A percentile compares a stretch with the other conserved stretches of the same genome.
Conservation (phyloP, 2,113 vertebrate genomes). For the Hiodon alosoides region DNA sequence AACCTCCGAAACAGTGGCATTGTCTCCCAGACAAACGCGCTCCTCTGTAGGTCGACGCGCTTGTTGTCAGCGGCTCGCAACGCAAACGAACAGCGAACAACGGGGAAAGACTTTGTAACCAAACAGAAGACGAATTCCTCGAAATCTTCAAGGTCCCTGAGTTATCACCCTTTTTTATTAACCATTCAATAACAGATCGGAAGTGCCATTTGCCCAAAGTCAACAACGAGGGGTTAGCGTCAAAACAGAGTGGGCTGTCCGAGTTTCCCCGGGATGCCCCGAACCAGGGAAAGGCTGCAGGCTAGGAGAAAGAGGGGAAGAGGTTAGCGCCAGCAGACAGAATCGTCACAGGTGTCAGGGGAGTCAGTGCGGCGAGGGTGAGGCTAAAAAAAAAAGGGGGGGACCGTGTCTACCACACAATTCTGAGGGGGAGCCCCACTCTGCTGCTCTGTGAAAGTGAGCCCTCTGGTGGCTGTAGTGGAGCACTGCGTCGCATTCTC, state of each 20-base stretch:
- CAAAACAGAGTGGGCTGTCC: too few species aligned
- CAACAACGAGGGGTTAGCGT: background rate
- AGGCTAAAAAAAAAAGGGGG: background rate
- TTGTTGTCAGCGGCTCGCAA: background rate
- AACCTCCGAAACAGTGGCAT: constrained; percentile 13
- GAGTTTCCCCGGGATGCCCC: too few species aligned
- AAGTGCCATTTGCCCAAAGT: background rate
- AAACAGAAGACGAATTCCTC: background rate
- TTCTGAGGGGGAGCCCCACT: background rate
- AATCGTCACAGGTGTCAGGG: background rate
- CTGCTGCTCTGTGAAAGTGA: constrained; percentile 14
- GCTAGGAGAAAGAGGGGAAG: background rate
- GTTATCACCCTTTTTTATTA: too few species aligned
- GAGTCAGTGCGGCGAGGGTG: background rate
- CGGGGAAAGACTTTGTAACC: background rate
- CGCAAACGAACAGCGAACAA: constrained; percentile 19
- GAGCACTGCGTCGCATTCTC: background rate
- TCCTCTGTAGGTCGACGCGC: constrained; percentile 1
- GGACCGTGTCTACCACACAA: background rate
- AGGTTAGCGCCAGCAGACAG: constrained; percentile 2
- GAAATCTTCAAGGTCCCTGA: background rate
- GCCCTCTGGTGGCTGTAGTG: constrained; percentile 20
- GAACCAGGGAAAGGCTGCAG: background rate
- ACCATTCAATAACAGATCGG: too few species aligned
- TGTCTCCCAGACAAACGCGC: background rate